Evolutionary conservation across 2,888 invertebrate genomes (phyloP).

Genomic region (Hoplodrina blanda): DNA sequence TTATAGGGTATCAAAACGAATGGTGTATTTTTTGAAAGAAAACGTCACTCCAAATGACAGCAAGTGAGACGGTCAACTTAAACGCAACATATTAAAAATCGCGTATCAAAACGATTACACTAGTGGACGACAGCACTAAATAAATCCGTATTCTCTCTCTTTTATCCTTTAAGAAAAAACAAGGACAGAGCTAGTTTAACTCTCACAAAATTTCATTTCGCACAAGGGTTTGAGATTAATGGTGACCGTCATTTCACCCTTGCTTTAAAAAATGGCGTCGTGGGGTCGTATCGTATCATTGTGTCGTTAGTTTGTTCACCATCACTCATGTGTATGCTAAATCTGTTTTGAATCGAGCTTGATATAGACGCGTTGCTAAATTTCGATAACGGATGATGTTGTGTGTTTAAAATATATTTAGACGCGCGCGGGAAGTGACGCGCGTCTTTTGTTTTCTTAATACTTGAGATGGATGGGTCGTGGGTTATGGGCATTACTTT

Average conservation of each 20-base stretch:
- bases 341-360: constrained; percentile 72
- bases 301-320: constrained; percentile 81
- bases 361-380: constrained; percentile 59
- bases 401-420: constrained; percentile 51
- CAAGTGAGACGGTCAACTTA: not conserved
- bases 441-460: constrained; percentile 12
- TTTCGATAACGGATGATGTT: constrained; percentile 61
- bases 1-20: not conserved
- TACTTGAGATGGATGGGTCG: not conserved
- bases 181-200: constrained; percentile 33
- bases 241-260: constrained; percentile 78
- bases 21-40: not conserved
- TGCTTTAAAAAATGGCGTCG: constrained; percentile 80
- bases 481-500: not conserved
- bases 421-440: constrained; percentile 26
- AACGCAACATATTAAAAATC: constrained; percentile 48
- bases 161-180: constrained; percentile 5
- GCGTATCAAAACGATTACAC: constrained; percentile 33
- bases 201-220: constrained; percentile 59
- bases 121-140: constrained; percentile 39
- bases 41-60: not conserved
- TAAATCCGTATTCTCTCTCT: constrained; percentile 12
- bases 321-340: constrained; percentile 85
- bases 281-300: constrained; percentile 81
- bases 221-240: constrained; percentile 79